Evolutionary conservation across 2,113 vertebrate genomes (phyloP), one percentile per base, ranked within the genome.

Genomic region (Lepisosteus osseus): DNA sequence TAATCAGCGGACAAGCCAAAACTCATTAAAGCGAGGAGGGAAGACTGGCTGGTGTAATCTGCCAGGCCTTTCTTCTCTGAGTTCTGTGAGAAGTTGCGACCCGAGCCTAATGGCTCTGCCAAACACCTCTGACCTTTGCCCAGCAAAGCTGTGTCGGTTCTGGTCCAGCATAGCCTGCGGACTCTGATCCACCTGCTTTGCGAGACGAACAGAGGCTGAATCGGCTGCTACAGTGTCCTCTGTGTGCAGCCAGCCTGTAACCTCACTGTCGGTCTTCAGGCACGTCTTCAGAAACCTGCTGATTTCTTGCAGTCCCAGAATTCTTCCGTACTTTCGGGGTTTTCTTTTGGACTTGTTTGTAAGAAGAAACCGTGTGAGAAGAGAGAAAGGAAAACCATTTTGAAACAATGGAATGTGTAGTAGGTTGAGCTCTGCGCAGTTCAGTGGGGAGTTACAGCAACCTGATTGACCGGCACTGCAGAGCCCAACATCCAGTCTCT

Each of bases 1-100:
- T 80, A 82, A 76, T 64, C 76, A 72, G 61, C 61, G 41, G 69
- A 70, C 29, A 64, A 54, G 61, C 15, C 74, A 73, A 75, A 75
- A 62, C 68, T 69, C 47, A 74, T 74, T 80, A 75, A 80, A 71
- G 17, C 63, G 61, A 63, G 65, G 61, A 43, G 70, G 61, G 56
- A 76, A 74, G 75, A 72, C 67, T 78, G 74, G 76, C 65, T 63
- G 15, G 62, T 61, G 14, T 72, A 72, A 14, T 4, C n/a, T 14
- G 64, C 11, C 14, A 13, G 45, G 43, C 11, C 64, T 41, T 43
- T 42, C 40, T 65, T 7, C 7, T 64, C 15, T 3, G 1, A 3
- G 40, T 41, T 12, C 7, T 6, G 11, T 41, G 40, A 64, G 40
- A 17, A 12, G 7, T 12, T 9, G 57, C 17, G 57, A 61, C 17